Base-by-base conservation (phyloP, 1,140 invertebrate genomes). In the Chironomus striatipennis region DNA sequence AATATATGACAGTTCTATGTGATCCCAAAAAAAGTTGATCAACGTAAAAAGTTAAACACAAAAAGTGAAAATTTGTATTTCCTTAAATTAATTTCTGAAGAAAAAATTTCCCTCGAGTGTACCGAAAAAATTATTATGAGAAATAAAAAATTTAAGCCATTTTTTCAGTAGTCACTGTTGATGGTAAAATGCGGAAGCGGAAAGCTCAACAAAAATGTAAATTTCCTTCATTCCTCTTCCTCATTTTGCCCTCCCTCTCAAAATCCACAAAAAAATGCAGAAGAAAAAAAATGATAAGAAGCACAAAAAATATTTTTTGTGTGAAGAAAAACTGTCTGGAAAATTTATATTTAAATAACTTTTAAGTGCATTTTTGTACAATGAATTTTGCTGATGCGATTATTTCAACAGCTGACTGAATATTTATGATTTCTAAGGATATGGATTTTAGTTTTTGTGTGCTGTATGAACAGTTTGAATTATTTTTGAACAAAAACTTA, bases 271-370 rank as follows among this genome's bases (percentile, higher is more conserved):
- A n/a, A 9, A 15, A 47, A 47, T 57, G 47, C 4, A 57, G 5
- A 57, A 57, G n/a, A 57, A 57, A 15, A n/a, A n/a, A n/a, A n/a
- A 15, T 57, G 47, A 57, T 57, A 57, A 57, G 47, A 57, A 34
- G 24, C 47, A 57, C 47, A 57, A 57, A 12, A 57, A n/a, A 57
- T 12, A 57, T 57, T 57, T 57, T 57, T 34, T 34, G 24, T 57
- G 8, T 57, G 47, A 57, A 15, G 47, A 57, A 57, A 57, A 57
- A 57, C 47, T 57, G 47, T 57, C 47, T 57, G 47, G 47, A 57
- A 57, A 57, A 57, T 57, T 57, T 57, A 57, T 57, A 57, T 57
- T 57, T 57, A 57, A 57, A 57, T 57, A 57, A 57, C 47, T n/a
- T 57, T 57, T 57, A 34, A 34, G 24, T 34, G 24, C 24, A 34